phyloP scores from a whole-genome alignment of 2,113 vertebrate species.

The Lamprotornis superbus region DNA sequence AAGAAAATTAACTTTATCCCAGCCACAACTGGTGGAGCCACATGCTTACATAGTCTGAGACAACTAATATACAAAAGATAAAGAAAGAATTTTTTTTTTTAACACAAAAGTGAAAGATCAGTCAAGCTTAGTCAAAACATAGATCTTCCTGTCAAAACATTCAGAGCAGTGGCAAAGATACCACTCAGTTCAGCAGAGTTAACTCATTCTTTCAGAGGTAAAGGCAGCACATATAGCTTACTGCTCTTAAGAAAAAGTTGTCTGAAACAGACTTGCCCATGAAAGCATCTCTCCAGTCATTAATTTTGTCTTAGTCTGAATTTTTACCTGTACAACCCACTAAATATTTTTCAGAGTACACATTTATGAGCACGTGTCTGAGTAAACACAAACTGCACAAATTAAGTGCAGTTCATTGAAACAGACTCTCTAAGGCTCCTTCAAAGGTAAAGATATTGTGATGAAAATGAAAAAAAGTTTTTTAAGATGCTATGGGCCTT shows the following conservation, averaged over 20 bases:
- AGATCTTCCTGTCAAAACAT: not conserved
- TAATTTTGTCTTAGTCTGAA: not conserved
- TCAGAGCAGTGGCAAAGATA: not conserved
- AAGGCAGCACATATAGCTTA: not conserved
- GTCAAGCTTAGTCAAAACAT: not conserved
- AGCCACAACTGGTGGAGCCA: not conserved
- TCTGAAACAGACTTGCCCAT: not conserved
- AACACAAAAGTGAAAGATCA: not conserved
- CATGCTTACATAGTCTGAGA: not conserved
- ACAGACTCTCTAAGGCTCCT: not conserved
- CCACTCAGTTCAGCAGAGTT: not conserved
- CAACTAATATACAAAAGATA: not conserved
- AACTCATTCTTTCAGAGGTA: not conserved
- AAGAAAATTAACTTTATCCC: not conserved
- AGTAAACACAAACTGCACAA: not conserved
- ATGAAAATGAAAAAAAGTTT: not conserved
- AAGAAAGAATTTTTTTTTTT: not conserved
- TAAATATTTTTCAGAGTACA: not conserved
- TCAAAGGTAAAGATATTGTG: not conserved
- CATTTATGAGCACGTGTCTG: not conserved
- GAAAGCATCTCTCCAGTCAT: not conserved
- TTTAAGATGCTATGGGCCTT: not conserved
- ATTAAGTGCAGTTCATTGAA: not conserved
- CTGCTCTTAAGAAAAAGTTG: not conserved
- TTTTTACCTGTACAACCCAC: not conserved